These are phyloP conservation scores for Sebastes matsubarae DNA, from an alignment of 2,797 vertebrate species.

Conservation along the genomic window DNA sequence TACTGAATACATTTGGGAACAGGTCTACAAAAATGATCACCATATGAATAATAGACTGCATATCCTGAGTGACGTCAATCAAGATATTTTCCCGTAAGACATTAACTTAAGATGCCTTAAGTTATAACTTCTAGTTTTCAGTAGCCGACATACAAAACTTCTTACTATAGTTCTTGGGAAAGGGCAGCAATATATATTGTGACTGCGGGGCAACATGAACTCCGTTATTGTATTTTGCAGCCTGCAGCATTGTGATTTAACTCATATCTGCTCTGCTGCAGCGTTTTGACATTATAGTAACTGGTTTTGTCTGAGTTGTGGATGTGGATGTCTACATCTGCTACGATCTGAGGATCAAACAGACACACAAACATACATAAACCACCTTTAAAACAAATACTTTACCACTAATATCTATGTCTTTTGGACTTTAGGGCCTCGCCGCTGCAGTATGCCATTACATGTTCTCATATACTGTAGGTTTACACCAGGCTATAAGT, in stretches of 20 bases:
- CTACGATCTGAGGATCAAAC: constrained; percentile 11
- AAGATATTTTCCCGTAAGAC: neutral
- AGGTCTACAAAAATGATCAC: neutral
- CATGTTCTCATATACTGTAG: neutral
- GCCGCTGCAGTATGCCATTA: neutral
- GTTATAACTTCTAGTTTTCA: constrained; percentile 4
- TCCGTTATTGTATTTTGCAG: constrained; percentile 20
- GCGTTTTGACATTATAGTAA: neutral
- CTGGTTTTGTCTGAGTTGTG: neutral
- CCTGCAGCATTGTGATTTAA: neutral
- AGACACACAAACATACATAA: constrained; percentile 16
- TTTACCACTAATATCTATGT: neutral
- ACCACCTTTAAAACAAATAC: constrained; percentile 8
- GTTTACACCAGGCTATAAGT: neutral
- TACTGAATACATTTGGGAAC: neutral
- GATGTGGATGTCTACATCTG: constrained; percentile 7
- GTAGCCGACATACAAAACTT: neutral
- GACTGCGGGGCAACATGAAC: constrained; percentile 2
- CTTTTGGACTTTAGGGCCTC: neutral
- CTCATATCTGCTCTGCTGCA: neutral
- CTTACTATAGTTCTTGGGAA: neutral
- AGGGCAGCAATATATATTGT: neutral
- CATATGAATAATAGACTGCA: neutral
- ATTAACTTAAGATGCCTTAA: neutral
- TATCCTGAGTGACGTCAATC: constrained; percentile 54